Conservation (phyloP, 2,888 invertebrate species). For the Gastracanthus pulcherrimus region DNA sequence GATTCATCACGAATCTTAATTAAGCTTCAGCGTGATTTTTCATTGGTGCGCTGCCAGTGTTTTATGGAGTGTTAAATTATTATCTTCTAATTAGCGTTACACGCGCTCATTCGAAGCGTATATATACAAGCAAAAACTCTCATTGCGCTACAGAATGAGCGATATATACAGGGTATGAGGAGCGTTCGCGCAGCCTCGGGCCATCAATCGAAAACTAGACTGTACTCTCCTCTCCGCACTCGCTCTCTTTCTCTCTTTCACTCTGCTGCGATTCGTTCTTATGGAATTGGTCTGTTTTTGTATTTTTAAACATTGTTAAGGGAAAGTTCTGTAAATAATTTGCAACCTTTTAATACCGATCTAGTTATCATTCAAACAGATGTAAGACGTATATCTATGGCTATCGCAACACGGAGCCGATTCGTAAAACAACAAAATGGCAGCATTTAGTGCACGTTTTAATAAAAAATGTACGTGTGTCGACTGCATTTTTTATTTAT, state of each 20-base stretch:
- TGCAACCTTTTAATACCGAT: no score
- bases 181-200: not conserved
- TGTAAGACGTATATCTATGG: no score
- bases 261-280: no score
- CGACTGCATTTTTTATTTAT: no score
- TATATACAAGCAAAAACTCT: not conserved
- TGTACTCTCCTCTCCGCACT: not conserved
- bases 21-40: conserved; percentile 20
- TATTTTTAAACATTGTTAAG: no score
- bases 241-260: not conserved
- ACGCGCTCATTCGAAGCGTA: not conserved
- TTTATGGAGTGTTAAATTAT: conserved; percentile 49
- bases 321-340: no score
- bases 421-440: no score
- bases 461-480: no score
- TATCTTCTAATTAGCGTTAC: conserved; percentile 46
- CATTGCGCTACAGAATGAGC: not conserved
- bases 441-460: no score
- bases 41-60: conserved; percentile 15
- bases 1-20: conserved; percentile 35
- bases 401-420: no score
- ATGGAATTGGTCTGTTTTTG: no score
- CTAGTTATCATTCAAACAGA: no score
- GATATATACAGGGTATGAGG: not conserved
- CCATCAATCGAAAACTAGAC: not conserved